phyloP scores from a whole-genome alignment of 2,888 invertebrate species.

The Nymphalis polychloros region DNA sequence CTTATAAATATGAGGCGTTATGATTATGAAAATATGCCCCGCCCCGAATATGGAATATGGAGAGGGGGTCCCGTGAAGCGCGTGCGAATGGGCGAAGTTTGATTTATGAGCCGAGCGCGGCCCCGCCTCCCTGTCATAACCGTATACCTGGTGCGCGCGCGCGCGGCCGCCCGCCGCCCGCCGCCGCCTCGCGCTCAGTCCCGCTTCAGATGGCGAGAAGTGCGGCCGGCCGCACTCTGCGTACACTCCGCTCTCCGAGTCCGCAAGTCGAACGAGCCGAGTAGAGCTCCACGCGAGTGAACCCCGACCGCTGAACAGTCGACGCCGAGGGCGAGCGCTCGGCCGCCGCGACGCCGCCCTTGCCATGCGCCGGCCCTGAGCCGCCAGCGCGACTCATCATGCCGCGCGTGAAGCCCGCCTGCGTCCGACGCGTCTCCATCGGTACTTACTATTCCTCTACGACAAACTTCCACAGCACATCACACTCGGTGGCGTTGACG shows the following conservation, averaged over 20 bases:
- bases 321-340: constrained; percentile 16
- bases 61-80: constrained; percentile 83
- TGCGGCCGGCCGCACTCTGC: constrained; percentile 65
- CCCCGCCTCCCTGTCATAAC: constrained; percentile 87
- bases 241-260: constrained; percentile 41
- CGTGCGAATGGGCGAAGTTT: constrained; percentile 85
- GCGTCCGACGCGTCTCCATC: constrained; percentile 81
- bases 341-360: constrained; percentile 51
- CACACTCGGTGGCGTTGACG: constrained; percentile 48
- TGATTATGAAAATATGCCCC: constrained; percentile 83
- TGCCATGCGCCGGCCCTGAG: constrained; percentile 76
- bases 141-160: constrained; percentile 84
- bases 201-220: constrained; percentile 81
- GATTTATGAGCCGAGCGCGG: constrained; percentile 85
- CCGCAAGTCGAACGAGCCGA: constrained; percentile 55
- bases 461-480: constrained; percentile 53
- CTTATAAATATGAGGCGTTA: constrained; percentile 83
- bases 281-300: constrained; percentile 54
- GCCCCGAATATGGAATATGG: constrained; percentile 83
- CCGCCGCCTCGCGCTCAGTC: constrained; percentile 76
- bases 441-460: constrained; percentile 64
- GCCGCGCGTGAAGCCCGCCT: constrained; percentile 80
- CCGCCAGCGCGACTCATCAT: constrained; percentile 64
- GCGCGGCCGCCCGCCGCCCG: constrained; percentile 69
- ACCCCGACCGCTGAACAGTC: constrained; percentile 43